Percentiles rank a stretch among this genome's conserved stretches.
These are phyloP conservation scores for Aricia artaxerxes DNA, from an alignment of 2,888 invertebrate genomes.

Conservation along the genomic window DNA sequence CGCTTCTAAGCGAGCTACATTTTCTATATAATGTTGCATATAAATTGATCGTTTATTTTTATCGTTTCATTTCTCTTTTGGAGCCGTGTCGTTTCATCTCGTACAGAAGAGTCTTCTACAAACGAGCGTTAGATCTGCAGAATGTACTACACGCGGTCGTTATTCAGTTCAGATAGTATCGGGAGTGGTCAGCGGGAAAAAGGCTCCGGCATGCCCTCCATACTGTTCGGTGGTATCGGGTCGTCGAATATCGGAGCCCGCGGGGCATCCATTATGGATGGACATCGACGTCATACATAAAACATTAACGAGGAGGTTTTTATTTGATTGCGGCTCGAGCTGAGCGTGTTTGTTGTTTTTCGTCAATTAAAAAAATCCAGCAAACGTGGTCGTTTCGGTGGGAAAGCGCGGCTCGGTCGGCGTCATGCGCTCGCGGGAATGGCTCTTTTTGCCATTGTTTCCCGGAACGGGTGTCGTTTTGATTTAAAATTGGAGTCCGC, in stretches of 20 bases:
- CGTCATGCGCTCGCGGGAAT: constrained; percentile 60
- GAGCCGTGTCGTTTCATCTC: background rate
- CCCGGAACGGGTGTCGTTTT: constrained; percentile 57
- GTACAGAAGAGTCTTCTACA: background rate
- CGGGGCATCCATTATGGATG: constrained; percentile 77
- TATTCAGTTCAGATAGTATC: constrained; percentile 59
- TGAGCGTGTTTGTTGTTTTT: constrained; percentile 58
- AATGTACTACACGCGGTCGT: constrained; percentile 42
- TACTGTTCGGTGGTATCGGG: constrained; percentile 69
- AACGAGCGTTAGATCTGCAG: constrained; percentile 38
- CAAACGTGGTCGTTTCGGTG: constrained; percentile 68
- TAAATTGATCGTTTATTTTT: constrained; percentile 24
- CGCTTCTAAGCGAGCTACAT: constrained; percentile 10
- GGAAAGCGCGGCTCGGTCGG: constrained; percentile 64
- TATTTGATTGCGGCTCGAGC: constrained; percentile 73
- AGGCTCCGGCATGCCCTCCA: constrained; percentile 64
- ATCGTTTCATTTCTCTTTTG: background rate
- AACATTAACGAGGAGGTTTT: constrained; percentile 78
- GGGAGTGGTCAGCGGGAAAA: constrained; percentile 46
- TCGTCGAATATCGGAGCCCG: constrained; percentile 75
- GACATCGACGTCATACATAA: constrained; percentile 72
- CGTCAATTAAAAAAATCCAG: constrained; percentile 63
- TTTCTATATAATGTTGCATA: constrained; percentile 8
- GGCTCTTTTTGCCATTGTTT: constrained; percentile 57
- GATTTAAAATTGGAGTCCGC: constrained; percentile 52